Base-by-base conservation (phyloP, 2,113 vertebrate species). In the Nyctibius bracteatus region DNA sequence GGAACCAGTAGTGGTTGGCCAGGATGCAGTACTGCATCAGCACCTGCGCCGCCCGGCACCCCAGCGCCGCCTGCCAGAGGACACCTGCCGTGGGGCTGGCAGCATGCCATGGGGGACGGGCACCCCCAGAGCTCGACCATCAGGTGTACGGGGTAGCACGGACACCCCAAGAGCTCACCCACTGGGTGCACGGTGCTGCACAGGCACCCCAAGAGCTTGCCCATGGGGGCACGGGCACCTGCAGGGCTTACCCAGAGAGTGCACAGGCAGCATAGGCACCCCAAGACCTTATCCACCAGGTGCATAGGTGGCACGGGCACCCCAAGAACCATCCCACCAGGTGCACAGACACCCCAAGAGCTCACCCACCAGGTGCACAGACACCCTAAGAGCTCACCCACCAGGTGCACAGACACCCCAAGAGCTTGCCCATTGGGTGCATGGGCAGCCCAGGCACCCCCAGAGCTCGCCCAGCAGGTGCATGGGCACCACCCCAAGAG, bases 1-100 rank as follows among this genome's bases (percentile, higher is more conserved):
- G 98, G 96, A 99, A 98, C 98, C 98, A 99, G 84, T 98, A 98
- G 94, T 99, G 98, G 96, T 99, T 99, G 98, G 98, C 98, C 89
- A 98, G 95, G 81, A 99, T 98, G 62, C 98, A 98, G 95, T 98
- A 99, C 84, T 99, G 98, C 98, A 99, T 99, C 92, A 98, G 88
- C 43, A 97, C 98, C 96, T 99, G 98, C 0, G 98, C 98, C 1
- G 97, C 93, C 3, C 98, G 97, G 90, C 98, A 99, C 86, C 98
- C 98, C 94, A 98, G 92, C 0, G 98, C 98, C 43, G 97, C 98
- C 98, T 98, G 94, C 7, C 3, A 54, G 5, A 5, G 72, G 41
- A 89, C 47, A 89, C 33, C 27, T 1, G 1, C 27, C 5, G 0
- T 87, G 72, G 58, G 47, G 37, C 51, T 3, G 18, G 7, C 59